These are phyloP conservation scores for Orthonyx spaldingii DNA, from an alignment of 2,113 vertebrate species.

Conservation along the genomic window DNA sequence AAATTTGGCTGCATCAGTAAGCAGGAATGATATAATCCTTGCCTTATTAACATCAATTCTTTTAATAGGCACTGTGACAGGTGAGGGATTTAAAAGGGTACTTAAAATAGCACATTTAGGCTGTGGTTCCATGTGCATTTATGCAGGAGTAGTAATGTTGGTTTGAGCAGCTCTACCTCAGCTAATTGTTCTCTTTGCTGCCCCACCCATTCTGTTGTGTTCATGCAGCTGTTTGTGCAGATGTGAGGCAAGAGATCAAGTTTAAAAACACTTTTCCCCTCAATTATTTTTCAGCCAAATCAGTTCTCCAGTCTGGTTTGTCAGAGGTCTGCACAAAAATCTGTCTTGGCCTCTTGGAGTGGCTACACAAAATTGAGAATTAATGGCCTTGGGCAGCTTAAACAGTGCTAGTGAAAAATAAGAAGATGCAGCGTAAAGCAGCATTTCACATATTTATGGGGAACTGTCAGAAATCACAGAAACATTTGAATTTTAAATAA, in stretches of 20 bases:
- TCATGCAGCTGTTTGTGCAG: conserved; percentile 36
- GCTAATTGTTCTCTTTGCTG: conserved; percentile 52
- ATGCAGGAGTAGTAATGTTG: neutral
- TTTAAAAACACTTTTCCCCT: neutral
- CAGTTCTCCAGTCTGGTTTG: neutral
- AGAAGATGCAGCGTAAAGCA: neutral
- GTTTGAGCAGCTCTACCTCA: conserved; percentile 29
- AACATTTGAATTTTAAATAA: neutral
- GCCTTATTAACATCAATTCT: conserved; percentile 3
- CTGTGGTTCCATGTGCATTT: neutral
- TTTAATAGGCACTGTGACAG: conserved; percentile 45
- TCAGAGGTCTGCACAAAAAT: neutral
- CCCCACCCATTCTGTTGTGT: conserved; percentile 31
- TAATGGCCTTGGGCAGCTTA: neutral
- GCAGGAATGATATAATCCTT: neutral
- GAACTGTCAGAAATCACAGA: neutral
- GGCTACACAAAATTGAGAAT: neutral
- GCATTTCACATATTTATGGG: neutral
- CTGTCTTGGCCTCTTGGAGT: neutral
- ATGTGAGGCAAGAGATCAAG: conserved; percentile 21
- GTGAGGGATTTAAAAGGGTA: conserved; percentile 24
- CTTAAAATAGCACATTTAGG: conserved; percentile 27
- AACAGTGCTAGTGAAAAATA: neutral
- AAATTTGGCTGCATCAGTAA: neutral
- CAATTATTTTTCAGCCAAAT: conserved; percentile 18